Evolutionary conservation across 2,888 invertebrate genomes (phyloP).

Genomic region (Celastrina argiolus): DNA sequence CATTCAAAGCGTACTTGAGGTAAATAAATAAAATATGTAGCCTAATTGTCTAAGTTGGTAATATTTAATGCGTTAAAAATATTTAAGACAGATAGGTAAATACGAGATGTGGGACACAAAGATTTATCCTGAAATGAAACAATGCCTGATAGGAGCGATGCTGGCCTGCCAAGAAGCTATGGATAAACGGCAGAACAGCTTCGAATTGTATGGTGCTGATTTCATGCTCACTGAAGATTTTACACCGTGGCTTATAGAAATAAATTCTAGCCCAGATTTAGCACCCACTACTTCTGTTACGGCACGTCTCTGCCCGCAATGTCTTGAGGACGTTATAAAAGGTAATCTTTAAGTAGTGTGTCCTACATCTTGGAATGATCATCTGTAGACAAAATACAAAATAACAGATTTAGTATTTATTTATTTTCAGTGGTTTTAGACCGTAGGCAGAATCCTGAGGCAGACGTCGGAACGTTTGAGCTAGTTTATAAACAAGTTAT

Average conservation of each 20-base stretch:
- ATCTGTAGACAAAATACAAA: not conserved
- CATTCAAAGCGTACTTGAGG: slow-evolving; percentile 85
- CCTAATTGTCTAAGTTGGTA: slow-evolving; percentile 21
- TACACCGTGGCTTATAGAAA: slow-evolving; percentile 95
- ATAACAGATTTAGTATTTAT: not conserved
- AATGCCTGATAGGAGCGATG: slow-evolving; percentile 86
- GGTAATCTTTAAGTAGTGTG: slow-evolving; percentile 71
- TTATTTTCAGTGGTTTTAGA: slow-evolving; percentile 85
- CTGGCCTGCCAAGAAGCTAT: slow-evolving; percentile 91
- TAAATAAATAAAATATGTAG: slow-evolving; percentile 46
- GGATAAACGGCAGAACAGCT: slow-evolving; percentile 88
- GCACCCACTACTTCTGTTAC: slow-evolving; percentile 94
- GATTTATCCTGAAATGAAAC: slow-evolving; percentile 93
- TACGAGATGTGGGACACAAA: slow-evolving; percentile 88
- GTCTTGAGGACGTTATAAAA: slow-evolving; percentile 94
- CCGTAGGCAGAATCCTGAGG: slow-evolving; percentile 82
- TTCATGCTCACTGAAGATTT: slow-evolving; percentile 94
- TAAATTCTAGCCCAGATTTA: slow-evolving; percentile 95
- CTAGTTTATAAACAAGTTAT: slow-evolving; percentile 86
- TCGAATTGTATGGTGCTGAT: slow-evolving; percentile 96
- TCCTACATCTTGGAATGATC: not conserved
- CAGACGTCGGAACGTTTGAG: slow-evolving; percentile 90
- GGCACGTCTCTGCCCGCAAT: slow-evolving; percentile 89
- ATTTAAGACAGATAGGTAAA: slow-evolving; percentile 83
- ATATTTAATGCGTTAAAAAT: slow-evolving; percentile 34